phyloP scores from a whole-genome alignment of 2,113 vertebrate species.

The Orthochromis malagaraziensis region DNA sequence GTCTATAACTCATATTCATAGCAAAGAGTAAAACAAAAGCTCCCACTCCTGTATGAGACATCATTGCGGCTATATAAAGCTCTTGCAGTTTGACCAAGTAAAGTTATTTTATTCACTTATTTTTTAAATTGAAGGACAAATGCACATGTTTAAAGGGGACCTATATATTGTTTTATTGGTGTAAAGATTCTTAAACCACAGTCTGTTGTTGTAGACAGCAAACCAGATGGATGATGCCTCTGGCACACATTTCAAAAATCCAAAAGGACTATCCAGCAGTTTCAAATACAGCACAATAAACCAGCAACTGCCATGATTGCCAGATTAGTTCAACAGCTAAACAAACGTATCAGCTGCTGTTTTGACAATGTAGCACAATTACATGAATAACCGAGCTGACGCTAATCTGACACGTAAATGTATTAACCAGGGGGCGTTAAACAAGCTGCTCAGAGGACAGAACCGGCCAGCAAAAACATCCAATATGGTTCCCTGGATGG shows the following conservation, averaged over 20 bases:
- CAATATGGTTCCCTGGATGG: background rate
- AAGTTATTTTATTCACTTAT: background rate
- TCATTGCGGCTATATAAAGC: accelerated
- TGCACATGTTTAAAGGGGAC: background rate
- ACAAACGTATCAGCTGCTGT: background rate
- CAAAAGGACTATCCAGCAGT: background rate
- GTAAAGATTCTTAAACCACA: background rate
- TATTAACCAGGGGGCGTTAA: background rate
- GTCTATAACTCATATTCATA: background rate
- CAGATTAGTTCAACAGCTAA: background rate
- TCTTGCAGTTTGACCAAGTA: background rate
- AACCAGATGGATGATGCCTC: background rate
- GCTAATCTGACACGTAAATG: background rate
- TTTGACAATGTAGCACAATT: background rate
- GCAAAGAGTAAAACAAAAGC: background rate
- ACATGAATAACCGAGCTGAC: background rate
- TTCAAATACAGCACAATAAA: background rate
- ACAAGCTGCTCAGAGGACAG: background rate
- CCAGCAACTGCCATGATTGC: accelerated
- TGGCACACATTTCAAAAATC: background rate
- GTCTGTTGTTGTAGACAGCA: background rate
- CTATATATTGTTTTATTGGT: background rate
- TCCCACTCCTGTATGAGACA: background rate
- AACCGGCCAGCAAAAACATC: background rate
- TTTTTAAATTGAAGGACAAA: background rate